Percentiles rank a stretch among this genome's conserved stretches.
phyloP scores from a whole-genome alignment of 2,888 invertebrate genomes.

The Brachypalpus laphriformis region DNA sequence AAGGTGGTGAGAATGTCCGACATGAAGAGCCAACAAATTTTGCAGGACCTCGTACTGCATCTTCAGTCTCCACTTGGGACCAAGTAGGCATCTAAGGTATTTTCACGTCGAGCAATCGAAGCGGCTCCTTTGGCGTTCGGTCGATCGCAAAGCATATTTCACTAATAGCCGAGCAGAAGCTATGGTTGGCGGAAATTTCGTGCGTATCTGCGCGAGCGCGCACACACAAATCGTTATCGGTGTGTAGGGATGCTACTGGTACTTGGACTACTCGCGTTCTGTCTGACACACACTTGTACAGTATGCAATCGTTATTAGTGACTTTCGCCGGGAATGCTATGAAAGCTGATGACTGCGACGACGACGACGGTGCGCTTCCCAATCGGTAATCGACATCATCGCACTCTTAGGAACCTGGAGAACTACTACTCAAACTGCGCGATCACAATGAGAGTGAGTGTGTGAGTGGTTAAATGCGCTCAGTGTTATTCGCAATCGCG shows the following conservation, averaged over 20 bases:
- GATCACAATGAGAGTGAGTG: constrained; percentile 9
- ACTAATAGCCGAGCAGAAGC: constrained; percentile 70
- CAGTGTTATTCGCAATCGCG: constrained; percentile 68
- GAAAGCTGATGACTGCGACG: constrained; percentile 54
- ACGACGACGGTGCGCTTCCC: constrained; percentile 44
- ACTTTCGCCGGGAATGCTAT: constrained; percentile 65
- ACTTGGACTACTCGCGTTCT: too few relatives aligned
- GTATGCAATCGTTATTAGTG: constrained; percentile 57
- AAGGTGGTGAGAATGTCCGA: constrained; percentile 72
- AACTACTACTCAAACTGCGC: neutral
- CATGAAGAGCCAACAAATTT: constrained; percentile 72
- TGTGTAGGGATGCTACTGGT: constrained; percentile 62
- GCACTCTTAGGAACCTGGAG: constrained; percentile 48
- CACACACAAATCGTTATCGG: constrained; percentile 67
- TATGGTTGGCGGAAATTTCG: constrained; percentile 67
- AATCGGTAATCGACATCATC: constrained; percentile 69
- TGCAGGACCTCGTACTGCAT: constrained; percentile 57
- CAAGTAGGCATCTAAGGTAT: constrained; percentile 55
- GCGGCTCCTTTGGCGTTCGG: constrained; percentile 71
- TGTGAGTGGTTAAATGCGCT: constrained; percentile 52
- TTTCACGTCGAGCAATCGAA: constrained; percentile 58
- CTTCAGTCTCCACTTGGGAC: constrained; percentile 24
- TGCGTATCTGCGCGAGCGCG: constrained; percentile 68
- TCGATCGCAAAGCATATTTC: constrained; percentile 72
- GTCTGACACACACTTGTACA: constrained; percentile 31